Conservation (phyloP, 2,888 invertebrate species). For the Steromphala cineraria region DNA sequence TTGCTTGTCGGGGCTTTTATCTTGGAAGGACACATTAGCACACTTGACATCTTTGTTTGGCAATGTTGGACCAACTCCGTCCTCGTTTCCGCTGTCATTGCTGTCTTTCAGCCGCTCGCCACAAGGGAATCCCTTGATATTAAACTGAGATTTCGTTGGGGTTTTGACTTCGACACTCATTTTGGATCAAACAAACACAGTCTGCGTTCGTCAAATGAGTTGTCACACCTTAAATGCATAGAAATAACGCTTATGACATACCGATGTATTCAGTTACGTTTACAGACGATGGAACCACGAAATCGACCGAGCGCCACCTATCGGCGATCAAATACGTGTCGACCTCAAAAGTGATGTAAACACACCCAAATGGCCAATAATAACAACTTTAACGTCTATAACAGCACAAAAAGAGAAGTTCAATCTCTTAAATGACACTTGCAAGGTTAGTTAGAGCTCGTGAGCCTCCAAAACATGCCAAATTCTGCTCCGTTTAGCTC, state of each 20-base stretch:
- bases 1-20: background rate
- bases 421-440: too few relatives aligned
- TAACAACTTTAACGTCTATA: too few relatives aligned
- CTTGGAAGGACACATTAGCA: background rate
- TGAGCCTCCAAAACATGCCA: too few relatives aligned
- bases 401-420: too few relatives aligned
- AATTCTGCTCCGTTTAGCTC: background rate
- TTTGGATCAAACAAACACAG: background rate
- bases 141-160: slow-evolving; percentile 63
- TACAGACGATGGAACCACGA: slow-evolving; percentile 14
- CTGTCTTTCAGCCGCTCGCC: slow-evolving; percentile 76
- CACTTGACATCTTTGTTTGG: background rate
- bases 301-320: slow-evolving; percentile 7
- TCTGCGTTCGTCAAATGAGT: background rate
- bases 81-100: background rate
- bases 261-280: background rate
- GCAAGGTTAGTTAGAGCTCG: too few relatives aligned
- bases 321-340: background rate
- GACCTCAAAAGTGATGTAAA: background rate
- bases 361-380: background rate
- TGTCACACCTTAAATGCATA: background rate
- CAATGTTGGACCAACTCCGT: too few relatives aligned
- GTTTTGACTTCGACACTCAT: slow-evolving; percentile 72
- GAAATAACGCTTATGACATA: background rate
- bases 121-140: slow-evolving; percentile 57